Conservation (phyloP, 2,888 invertebrate species). For the Dioctria linearis region DNA sequence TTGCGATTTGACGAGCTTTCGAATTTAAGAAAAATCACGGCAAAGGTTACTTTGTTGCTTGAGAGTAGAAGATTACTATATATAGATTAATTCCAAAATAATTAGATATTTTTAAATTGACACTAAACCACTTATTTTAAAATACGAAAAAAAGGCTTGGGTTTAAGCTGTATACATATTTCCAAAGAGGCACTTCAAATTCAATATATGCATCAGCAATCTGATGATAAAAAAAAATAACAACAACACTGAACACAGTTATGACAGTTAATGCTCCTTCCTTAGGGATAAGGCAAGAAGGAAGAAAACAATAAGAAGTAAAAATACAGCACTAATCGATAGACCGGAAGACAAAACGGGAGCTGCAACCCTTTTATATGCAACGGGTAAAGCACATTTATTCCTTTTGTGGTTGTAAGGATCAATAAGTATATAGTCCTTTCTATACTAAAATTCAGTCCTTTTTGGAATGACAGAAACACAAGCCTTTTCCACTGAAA, state of each 20-base stretch:
- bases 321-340: constrained; percentile 41
- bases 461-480: constrained; percentile 38
- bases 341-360: constrained; percentile 42
- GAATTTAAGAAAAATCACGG: constrained; percentile 44
- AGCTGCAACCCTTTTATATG: constrained; percentile 37
- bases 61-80: constrained; percentile 28
- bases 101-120: constrained; percentile 15
- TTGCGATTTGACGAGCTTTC: constrained; percentile 51
- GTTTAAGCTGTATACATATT: neutral
- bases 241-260: constrained; percentile 21
- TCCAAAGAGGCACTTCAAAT: constrained; percentile 36
- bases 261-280: neutral
- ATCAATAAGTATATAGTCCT: constrained; percentile 28
- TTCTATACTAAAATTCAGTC: neutral
- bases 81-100: constrained; percentile 33
- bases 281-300: constrained; percentile 21
- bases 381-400: constrained; percentile 19
- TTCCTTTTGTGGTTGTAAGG: neutral
- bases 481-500: constrained; percentile 9
- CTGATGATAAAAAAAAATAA: neutral
- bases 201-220: neutral
- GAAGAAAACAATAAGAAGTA: constrained; percentile 33
- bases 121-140: constrained; percentile 32
- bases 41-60: constrained; percentile 9
- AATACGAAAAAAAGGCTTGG: constrained; percentile 18